Base-by-base conservation (phyloP, 2,113 vertebrate genomes). In the Reinhardtius hippoglossoides region DNA sequence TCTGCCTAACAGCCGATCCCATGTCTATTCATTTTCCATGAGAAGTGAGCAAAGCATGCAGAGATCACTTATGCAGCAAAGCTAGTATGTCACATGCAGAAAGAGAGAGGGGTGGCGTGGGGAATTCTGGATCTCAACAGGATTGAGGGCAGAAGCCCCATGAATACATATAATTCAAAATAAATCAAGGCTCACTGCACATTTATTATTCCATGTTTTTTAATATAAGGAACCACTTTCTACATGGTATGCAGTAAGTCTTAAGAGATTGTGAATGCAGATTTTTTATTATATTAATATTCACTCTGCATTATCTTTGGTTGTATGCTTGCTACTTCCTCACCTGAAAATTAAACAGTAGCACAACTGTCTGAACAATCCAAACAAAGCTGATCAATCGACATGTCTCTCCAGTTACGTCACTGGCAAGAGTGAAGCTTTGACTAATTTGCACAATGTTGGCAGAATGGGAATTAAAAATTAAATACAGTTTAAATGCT, bases 91-190 rank as follows among this genome's bases (percentile, higher is more conserved):
- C 24, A 64, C 16, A 27, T 9, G 23, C 24, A 42, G 4, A 15
- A 18, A 42, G 54, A 52, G 35, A 10, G 21, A 16, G 37, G 37
- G 37, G 9, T 40, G 37, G 37, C 0, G 37, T 40, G 50, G 1
- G 18, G 65, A 35, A 21, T 9, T 3, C 54, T 71, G 24, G 61
- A 60, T 74, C 54, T 50, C 52, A 20, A 21, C 27, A 42, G 48
- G 8, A 37, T 65, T 27, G 31, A 5, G 3, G 24, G 15, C 35
- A 61, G 46, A 55, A 54, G 5, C 59, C 24, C 42, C 5, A 26
- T 9, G 20, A 67, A 56, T 40, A 63, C 76, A 55, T 2, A 26
- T 16, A 54, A 70, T 59, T 21, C 23, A 35, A 64, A 59, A 72
- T 54, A 35, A 27, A 71, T 37, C 67, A 58, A 15, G 15, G 52